Percentiles rank a stretch among this genome's conserved stretches.
Conservation (phyloP, 2,888 invertebrate genomes). For the Chaitophorus viminalis region DNA sequence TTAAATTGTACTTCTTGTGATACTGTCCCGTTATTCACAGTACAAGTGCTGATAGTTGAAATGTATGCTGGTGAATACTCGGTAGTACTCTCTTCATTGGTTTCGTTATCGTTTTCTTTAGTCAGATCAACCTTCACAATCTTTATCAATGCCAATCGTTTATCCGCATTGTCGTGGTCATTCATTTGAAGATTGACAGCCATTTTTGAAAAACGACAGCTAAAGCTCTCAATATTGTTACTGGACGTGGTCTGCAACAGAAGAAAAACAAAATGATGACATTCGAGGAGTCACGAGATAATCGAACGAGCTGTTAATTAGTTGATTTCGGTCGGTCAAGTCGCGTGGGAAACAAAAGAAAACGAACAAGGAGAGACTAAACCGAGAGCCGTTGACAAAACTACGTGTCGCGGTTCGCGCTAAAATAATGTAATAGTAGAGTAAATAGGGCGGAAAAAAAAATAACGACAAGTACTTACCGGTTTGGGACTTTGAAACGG, state of each 20-base stretch:
- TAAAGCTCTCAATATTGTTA: neutral
- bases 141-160: constrained; percentile 29
- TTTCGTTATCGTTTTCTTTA: neutral
- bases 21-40: neutral
- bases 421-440: neutral
- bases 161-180: neutral
- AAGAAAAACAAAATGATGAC: neutral
- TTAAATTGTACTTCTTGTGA: constrained; percentile 30
- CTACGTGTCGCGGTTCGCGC: neutral
- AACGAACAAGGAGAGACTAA: neutral
- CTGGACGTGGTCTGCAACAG: neutral
- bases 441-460: too few species aligned
- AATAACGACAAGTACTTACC: neutral
- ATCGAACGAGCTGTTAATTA: neutral
- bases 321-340: neutral
- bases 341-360: neutral
- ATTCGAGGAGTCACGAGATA: neutral
- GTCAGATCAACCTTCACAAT: constrained; percentile 29
- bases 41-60: neutral
- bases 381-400: neutral
- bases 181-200: neutral
- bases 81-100: neutral
- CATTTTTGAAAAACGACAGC: constrained; percentile 11
- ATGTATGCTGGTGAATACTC: constrained; percentile 44
- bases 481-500: neutral